A percentile compares a stretch with the other conserved stretches of the same genome.
phyloP scores from a whole-genome alignment of 1,140 invertebrate species.

The Pinna nobilis region DNA sequence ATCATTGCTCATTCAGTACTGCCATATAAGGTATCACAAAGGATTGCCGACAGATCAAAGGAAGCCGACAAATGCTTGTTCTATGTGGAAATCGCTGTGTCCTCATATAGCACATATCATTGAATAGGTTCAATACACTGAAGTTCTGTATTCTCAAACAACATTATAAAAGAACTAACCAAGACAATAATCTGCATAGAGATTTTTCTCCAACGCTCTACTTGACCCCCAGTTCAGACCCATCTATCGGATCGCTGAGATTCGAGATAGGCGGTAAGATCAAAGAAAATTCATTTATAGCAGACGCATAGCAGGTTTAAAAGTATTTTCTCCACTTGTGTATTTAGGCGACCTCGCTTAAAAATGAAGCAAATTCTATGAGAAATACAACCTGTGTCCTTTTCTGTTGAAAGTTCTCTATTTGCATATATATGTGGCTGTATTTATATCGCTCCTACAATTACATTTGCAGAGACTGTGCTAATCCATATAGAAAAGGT shows the following conservation, averaged over 20 bases:
- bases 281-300: slow-evolving; percentile 50
- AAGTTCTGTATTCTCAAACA: slow-evolving; percentile 1
- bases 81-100: slow-evolving; percentile 24
- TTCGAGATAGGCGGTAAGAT: slow-evolving; percentile 61
- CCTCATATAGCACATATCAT: slow-evolving; percentile 26
- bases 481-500: slow-evolving; percentile 17
- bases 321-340: slow-evolving; percentile 1
- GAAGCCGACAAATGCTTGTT: slow-evolving; percentile 39
- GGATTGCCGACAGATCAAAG: slow-evolving; percentile 63
- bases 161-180: slow-evolving; percentile 19
- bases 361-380: neutral
- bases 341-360: neutral
- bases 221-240: slow-evolving; percentile 45
- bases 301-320: slow-evolving; percentile 7
- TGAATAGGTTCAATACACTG: slow-evolving; percentile 15
- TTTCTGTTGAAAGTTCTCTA: too few relatives aligned
- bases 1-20: slow-evolving; percentile 51
- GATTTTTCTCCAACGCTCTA: slow-evolving; percentile 7
- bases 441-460: neutral
- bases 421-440: neutral
- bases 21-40: slow-evolving; percentile 67
- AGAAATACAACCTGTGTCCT: too few relatives aligned
- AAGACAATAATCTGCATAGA: neutral
- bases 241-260: slow-evolving; percentile 56
- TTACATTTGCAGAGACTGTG: neutral